Percentiles rank a stretch among this genome's conserved stretches.
These are phyloP conservation scores for Pomatostomus ruficeps DNA, from an alignment of 2,113 vertebrate species.

Conservation along the genomic window DNA sequence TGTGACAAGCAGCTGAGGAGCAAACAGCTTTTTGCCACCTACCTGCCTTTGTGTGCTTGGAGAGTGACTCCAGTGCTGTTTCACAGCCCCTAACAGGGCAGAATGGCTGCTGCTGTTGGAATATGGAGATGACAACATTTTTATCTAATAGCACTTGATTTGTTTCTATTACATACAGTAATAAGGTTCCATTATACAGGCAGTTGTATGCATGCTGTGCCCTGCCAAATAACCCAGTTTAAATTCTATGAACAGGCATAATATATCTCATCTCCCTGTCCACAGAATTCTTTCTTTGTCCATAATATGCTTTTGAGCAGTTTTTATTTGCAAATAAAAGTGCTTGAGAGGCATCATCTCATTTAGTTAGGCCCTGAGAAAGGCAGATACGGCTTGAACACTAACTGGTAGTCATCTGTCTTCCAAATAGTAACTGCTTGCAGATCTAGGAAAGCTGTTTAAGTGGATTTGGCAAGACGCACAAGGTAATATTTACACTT, in stretches of 20 bases:
- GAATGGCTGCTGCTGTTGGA: background rate
- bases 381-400: background rate
- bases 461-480: background rate
- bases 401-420: conserved; percentile 4
- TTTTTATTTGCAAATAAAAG: conserved; percentile 49
- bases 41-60: background rate
- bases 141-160: background rate
- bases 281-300: background rate
- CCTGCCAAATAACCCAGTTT: background rate
- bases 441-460: background rate
- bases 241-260: background rate
- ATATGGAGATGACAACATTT: background rate
- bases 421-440: conserved; percentile 26
- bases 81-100: background rate
- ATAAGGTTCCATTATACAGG: background rate
- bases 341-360: background rate
- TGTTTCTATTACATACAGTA: background rate
- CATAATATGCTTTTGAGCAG: background rate
- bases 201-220: background rate
- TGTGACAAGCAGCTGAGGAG: background rate
- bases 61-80: background rate
- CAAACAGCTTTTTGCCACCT: background rate
- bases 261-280: background rate
- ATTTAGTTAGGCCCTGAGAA: conserved; percentile 22
- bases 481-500: background rate